Evolutionary conservation across 2,888 invertebrate species (phyloP).

Genomic region (Philereme transversata): DNA sequence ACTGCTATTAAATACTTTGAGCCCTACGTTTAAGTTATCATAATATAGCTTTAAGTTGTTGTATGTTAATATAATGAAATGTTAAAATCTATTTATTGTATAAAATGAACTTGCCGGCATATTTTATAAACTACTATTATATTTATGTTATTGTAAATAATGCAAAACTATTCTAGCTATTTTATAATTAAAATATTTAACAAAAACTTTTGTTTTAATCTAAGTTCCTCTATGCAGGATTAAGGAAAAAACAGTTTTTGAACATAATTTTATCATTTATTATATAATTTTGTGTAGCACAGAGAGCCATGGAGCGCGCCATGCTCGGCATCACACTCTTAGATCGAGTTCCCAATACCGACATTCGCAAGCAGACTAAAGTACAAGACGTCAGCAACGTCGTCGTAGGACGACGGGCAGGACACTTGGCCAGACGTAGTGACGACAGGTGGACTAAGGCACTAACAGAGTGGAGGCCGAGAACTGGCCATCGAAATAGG

Average conservation of each 20-base stretch:
- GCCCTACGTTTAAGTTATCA: conserved; percentile 73
- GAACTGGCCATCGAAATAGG: too few relatives aligned
- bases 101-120: conserved; percentile 80
- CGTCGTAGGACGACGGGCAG: too few relatives aligned
- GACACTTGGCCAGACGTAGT: too few relatives aligned
- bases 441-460: too few relatives aligned
- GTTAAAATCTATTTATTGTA: conserved; percentile 75
- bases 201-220: conserved; percentile 34
- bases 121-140: conserved; percentile 59
- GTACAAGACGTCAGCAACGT: too few relatives aligned
- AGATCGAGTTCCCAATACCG: too few relatives aligned
- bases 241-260: conserved; percentile 3
- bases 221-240: not conserved
- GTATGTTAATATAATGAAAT: conserved; percentile 55
- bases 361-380: too few relatives aligned
- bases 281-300: too few relatives aligned
- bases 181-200: conserved; percentile 70
- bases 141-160: conserved; percentile 77
- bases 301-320: too few relatives aligned
- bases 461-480: too few relatives aligned
- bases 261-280: not conserved
- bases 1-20: conserved; percentile 83
- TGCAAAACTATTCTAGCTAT: conserved; percentile 64
- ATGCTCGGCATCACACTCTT: too few relatives aligned
- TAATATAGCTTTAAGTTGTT: conserved; percentile 41